A percentile compares a stretch with the other conserved stretches of the same genome.
Conservation (phyloP, 2,888 invertebrate species). For the Marasmarcha lunaedactyla region DNA sequence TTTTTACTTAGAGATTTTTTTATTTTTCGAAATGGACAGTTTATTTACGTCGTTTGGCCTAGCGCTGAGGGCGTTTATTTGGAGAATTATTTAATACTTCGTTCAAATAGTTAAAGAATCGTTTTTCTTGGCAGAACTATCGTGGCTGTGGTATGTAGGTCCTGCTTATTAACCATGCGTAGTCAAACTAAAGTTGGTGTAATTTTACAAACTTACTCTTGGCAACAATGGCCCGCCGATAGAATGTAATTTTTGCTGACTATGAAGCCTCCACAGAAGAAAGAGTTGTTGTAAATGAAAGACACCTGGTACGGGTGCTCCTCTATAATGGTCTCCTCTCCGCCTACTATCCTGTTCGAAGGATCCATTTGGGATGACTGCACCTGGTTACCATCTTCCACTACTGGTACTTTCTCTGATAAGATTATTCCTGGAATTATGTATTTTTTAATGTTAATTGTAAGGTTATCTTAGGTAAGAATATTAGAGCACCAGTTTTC, state of each 20-base stretch:
- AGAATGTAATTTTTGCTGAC: conserved; percentile 48
- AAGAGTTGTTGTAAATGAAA: conserved; percentile 45
- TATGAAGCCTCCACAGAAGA: conserved; percentile 60
- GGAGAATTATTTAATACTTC: too few species aligned
- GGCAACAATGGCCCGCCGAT: conserved; percentile 62
- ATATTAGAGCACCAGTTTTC: too few species aligned
- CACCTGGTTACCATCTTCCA: background rate
- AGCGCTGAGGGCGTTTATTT: too few species aligned
- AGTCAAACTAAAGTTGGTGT: too few species aligned
- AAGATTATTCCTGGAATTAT: background rate
- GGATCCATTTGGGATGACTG: background rate
- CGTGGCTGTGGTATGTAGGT: too few species aligned
- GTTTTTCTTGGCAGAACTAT: too few species aligned
- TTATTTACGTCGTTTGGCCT: too few species aligned
- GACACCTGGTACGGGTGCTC: conserved; percentile 57
- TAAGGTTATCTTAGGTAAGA: too few species aligned
- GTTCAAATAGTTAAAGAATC: too few species aligned
- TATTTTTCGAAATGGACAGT: too few species aligned
- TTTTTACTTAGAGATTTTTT: too few species aligned
- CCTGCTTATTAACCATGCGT: too few species aligned
- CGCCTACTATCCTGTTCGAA: conserved; percentile 47
- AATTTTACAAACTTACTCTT: conserved; percentile 48
- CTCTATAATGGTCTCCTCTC: conserved; percentile 39
- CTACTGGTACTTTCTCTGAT: background rate
- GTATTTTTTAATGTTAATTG: background rate